These are phyloP conservation scores for Grus americana DNA, from an alignment of 2,113 vertebrate genomes.

Conservation along the genomic window DNA sequence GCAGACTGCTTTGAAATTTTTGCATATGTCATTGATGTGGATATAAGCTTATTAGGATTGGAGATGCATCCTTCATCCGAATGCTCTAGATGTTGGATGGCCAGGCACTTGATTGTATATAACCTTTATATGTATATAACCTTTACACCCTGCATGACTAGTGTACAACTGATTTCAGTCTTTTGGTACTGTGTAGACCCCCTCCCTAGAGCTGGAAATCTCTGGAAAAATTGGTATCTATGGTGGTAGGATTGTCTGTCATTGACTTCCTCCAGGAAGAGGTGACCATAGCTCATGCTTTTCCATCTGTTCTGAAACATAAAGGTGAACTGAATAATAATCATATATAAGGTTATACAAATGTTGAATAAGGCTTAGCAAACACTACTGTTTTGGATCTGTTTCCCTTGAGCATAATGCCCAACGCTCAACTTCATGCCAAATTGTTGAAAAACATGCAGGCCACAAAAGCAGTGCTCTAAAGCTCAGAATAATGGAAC, in stretches of 20 bases:
- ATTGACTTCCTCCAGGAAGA: neutral
- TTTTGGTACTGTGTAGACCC: fast-evolving
- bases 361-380: neutral
- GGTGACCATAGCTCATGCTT: fast-evolving
- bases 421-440: neutral
- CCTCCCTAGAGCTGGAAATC: neutral
- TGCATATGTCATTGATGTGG: fast-evolving
- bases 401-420: neutral
- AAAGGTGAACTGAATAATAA: neutral
- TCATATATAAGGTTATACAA: neutral
- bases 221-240: neutral
- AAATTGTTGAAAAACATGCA: neutral
- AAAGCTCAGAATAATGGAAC: neutral
- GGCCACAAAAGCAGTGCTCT: neutral
- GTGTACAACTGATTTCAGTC: too few species aligned
- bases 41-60: neutral
- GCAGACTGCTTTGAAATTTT: neutral
- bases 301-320: neutral
- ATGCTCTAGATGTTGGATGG: neutral
- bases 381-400: fast-evolving
- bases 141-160: neutral
- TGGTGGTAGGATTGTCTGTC: neutral
- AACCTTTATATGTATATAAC: neutral
- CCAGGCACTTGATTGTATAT: neutral
- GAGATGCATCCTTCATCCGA: neutral